A percentile compares a stretch with the other conserved stretches of the same genome.
These are phyloP conservation scores for Rhagologus leucostigma DNA, from an alignment of 2,113 vertebrate species.

Conservation along the genomic window DNA sequence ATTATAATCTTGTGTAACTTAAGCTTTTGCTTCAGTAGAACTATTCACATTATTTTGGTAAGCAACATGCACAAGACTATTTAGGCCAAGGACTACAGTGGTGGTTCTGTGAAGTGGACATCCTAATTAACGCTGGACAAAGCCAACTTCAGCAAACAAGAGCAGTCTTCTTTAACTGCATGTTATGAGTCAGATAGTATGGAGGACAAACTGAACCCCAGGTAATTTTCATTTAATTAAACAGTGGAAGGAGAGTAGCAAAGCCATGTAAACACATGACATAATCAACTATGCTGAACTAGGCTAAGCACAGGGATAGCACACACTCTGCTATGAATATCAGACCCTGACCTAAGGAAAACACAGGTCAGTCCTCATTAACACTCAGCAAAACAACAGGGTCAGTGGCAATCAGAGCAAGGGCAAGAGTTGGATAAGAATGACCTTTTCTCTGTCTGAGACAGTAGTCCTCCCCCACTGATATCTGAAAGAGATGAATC, in stretches of 20 bases:
- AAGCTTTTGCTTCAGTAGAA: neutral
- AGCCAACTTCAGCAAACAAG: neutral
- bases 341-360: neutral
- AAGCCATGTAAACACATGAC: neutral
- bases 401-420: neutral
- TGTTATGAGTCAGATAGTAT: neutral
- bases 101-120: neutral
- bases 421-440: neutral
- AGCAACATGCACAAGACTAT: neutral
- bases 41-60: neutral
- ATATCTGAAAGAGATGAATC: neutral
- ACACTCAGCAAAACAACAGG: neutral
- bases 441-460: neutral
- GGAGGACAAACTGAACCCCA: neutral
- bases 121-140: neutral
- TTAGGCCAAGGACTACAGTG: neutral
- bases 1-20: neutral
- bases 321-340: neutral
- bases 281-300: neutral
- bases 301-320: neutral
- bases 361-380: neutral
- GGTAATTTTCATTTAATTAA: neutral
- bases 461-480: neutral
- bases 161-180: neutral
- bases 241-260: neutral